Base-by-base conservation (phyloP, 1,140 invertebrate species). In the Anastrepha ludens region DNA sequence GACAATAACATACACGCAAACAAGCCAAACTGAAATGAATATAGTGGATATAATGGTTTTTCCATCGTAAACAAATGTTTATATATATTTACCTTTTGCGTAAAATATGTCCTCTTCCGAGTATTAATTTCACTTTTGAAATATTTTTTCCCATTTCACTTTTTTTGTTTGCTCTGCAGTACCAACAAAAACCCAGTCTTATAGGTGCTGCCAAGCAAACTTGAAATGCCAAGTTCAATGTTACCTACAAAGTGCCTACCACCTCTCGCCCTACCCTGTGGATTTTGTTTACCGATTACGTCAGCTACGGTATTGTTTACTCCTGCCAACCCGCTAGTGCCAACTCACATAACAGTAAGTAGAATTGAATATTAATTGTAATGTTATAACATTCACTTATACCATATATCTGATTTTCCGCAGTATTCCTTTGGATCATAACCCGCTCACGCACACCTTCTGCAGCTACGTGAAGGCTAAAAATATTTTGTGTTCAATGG, bases 1-100 rank as follows among this genome's bases (percentile, higher is more conserved):
- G 96, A 0, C 94, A 95, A 87, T 97, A 97, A 90, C n/a, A n/a
- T n/a, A n/a, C n/a, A 93, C 91, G 1, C 87, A 93, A 2, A 93
- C 91, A 8, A 94, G 94, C 60, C 94, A 96, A 88, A 95, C 94
- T 4, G 93, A 94, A 1, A 92, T 97, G 8, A 94, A 92, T 67
- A 95, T 97, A 17, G 89, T 94, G 2, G 97, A 96, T 89, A 94
- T 87, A 47, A 13, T 60, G 59, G n/a, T n/a, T n/a, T n/a, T n/a
- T n/a, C n/a, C n/a, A n/a, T n/a, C n/a, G n/a, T 55, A 6, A 9
- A 3, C 59, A 39, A 17, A 20, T 58, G 5, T 58, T 58, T 11
- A 58, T 58, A 58, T 58, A 11, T 59, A 20, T 78, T 3, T 41
- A 29, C 29, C 11, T 39, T 39, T 78, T 78, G 3, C n/a, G n/a